Base-by-base conservation (phyloP, 2,888 invertebrate genomes). In the Drosophila prolongata region DNA sequence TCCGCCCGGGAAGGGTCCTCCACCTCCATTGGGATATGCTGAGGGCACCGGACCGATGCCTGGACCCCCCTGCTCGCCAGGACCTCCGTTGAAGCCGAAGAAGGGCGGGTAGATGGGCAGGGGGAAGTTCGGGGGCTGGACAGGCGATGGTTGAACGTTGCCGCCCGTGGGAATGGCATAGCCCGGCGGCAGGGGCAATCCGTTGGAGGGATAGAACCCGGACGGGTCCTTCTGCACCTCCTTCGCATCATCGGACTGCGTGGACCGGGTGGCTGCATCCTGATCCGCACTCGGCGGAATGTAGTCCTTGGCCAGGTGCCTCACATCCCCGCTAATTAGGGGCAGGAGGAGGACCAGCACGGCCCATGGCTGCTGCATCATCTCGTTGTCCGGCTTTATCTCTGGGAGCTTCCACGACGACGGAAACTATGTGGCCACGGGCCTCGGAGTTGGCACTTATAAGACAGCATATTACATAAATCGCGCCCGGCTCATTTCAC, bases 71-170 rank as follows among this genome's bases (percentile, higher is more conserved):
- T 30, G 52, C 3, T 59, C 58, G 9, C 40, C 40, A 4, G 58
- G 55, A 34, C 14, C 62, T 1, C 64, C 78, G 19, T 61, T 69
- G 13, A 85, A 86, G 14, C 88, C 86, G 44, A 76, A 88, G 68
- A 77, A 86, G 3, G 89, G 89, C 30, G 89, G 85, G 24, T 78
- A 85, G 9, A 78, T 80, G 42, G 89, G 89, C 40, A 88, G 57
- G 3, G 80, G 89, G 37, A 88, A 88, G 52, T 79, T 86, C 27
- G 84, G 83, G 6, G 87, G 76, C 10, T 77, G 60, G 37, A 47
- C 57, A 6, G 73, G 54, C 6, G 61, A 47, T 2, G 76, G 73
- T 16, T 52, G 60, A 0, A 77, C 52, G 52, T 83, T 83, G 13
- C 56, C 50, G 2, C 75, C 80, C 0, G 73, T 75, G 5, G 85